phyloP scores from a whole-genome alignment of 2,113 vertebrate species.

The Eretmochelys imbricata region DNA sequence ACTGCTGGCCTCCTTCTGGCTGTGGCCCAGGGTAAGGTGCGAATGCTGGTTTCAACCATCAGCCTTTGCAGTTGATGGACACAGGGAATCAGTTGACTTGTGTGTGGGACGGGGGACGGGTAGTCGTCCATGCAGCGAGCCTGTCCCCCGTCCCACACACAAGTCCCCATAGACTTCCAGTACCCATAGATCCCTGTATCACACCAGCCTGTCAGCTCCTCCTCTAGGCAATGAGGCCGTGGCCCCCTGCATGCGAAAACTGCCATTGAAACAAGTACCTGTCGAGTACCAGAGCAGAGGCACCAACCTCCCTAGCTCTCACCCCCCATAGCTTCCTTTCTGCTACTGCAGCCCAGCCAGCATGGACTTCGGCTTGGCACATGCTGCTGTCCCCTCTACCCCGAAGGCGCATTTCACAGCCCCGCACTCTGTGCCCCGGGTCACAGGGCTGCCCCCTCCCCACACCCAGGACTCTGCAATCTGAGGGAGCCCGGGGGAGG shows the following conservation, averaged over 20 bases:
- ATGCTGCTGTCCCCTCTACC: neutral
- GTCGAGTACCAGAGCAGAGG: too few relatives aligned
- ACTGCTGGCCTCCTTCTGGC: too few relatives aligned
- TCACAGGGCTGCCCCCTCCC: neutral
- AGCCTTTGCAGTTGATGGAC: neutral
- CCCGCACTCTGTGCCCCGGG: neutral
- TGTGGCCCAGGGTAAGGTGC: neutral
- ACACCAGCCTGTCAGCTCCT: neutral
- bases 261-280: neutral
- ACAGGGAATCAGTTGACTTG: fast-evolving
- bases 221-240: neutral
- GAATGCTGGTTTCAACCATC: neutral
- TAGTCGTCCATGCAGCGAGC: neutral
- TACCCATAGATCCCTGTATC: neutral
- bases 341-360: neutral
- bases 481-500: neutral
- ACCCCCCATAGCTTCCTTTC: neutral
- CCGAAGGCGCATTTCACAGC: neutral
- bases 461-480: neutral
- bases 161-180: neutral
- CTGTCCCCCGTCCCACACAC: too few relatives aligned
- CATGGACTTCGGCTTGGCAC: too few relatives aligned
- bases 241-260: neutral
- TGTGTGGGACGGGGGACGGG: neutral
- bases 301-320: too few relatives aligned